Conservation (phyloP, 2,888 invertebrate species). For the Theristus sp. region DNA sequence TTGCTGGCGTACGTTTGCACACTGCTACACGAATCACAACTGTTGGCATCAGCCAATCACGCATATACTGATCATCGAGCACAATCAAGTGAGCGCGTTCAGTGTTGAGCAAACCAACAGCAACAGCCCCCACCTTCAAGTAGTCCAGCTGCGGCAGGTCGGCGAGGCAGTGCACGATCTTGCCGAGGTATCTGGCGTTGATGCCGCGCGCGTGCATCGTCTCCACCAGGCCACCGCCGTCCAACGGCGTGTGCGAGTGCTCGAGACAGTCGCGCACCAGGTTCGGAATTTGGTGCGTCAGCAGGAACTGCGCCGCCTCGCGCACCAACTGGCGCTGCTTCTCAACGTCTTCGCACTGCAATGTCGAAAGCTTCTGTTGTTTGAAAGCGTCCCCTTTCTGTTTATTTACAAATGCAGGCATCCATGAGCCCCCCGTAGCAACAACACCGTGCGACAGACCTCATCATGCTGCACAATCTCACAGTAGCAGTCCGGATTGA, state of each 20-base stretch:
- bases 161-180: constrained; percentile 57
- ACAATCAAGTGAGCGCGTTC: no score
- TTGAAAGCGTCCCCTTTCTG: no score
- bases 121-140: constrained; percentile 38
- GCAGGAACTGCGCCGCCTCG: constrained; percentile 83
- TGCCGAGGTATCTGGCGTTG: constrained; percentile 86
- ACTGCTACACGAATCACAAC: no score
- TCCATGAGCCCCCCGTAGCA: no score
- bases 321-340: constrained; percentile 74
- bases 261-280: constrained; percentile 39
- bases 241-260: constrained; percentile 64
- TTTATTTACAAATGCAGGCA: no score
- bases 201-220: constrained; percentile 81
- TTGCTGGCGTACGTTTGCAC: no score
- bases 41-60: no score
- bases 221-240: constrained; percentile 75
- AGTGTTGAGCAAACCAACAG: no score
- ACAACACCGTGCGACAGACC: constrained; percentile 18
- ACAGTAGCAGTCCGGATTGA: constrained; percentile 95
- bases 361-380: no score
- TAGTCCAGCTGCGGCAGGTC: constrained; percentile 64
- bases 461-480: constrained; percentile 69
- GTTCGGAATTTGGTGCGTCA: constrained; percentile 78
- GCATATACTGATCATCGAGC: no score
- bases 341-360: constrained; percentile 36